phyloP scores from a whole-genome alignment of 2,113 vertebrate species.

The Gopherus flavomarginatus region DNA sequence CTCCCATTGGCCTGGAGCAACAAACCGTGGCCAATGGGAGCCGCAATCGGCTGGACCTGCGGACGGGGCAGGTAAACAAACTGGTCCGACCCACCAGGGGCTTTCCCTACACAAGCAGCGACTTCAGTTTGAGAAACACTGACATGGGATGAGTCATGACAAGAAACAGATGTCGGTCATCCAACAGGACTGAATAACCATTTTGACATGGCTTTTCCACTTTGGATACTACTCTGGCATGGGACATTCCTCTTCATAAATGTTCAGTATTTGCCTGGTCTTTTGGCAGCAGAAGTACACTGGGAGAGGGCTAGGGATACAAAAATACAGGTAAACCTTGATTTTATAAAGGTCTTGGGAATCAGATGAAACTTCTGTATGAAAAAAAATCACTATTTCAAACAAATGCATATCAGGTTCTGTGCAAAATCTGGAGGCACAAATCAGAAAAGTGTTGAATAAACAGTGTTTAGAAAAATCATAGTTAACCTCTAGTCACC shows the following conservation, averaged over 20 bases:
- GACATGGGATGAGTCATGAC: accelerated
- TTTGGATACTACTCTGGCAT: background rate
- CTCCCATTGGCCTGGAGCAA: too few species aligned
- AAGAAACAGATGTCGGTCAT: background rate
- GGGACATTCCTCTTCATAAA: background rate
- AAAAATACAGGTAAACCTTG: accelerated
- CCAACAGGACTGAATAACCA: background rate
- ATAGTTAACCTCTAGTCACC: background rate
- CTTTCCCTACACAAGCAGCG: too few species aligned
- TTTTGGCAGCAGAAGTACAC: background rate
- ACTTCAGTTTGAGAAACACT: too few species aligned
- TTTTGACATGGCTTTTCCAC: background rate
- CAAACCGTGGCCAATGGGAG: too few species aligned
- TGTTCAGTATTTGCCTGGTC: too few species aligned
- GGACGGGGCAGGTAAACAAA: too few species aligned
- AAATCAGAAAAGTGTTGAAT: background rate
- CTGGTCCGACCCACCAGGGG: too few species aligned
- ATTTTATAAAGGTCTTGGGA: background rate
- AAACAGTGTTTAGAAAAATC: background rate
- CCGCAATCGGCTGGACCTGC: too few species aligned
- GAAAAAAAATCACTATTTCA: background rate
- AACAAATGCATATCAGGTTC: background rate
- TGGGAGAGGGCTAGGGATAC: background rate
- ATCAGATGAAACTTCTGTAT: background rate
- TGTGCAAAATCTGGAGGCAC: background rate